Evolutionary conservation across 2,888 invertebrate species (phyloP).

Genomic region (Strigamia maritima): DNA sequence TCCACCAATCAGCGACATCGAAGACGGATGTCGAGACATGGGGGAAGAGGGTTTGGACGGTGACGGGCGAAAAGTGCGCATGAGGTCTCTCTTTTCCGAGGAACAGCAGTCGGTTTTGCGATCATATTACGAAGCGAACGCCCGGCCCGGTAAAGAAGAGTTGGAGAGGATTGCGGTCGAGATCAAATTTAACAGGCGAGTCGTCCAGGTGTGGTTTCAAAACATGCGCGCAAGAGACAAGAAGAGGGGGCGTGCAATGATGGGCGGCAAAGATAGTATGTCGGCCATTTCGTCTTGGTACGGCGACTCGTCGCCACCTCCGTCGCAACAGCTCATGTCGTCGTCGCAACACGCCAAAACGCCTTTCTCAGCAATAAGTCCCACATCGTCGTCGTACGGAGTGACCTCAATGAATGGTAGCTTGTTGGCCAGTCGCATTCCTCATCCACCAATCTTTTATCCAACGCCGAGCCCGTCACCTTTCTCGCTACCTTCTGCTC

Average conservation of each 20-base stretch:
- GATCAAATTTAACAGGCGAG: slow-evolving; percentile 66
- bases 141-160: slow-evolving; percentile 90
- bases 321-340: slow-evolving; percentile 43
- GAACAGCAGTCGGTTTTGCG: slow-evolving; percentile 86
- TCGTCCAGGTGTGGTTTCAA: slow-evolving; percentile 95
- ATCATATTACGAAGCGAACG: slow-evolving; percentile 83
- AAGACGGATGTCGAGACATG: slow-evolving; percentile 44
- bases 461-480: slow-evolving; percentile 41
- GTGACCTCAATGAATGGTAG: slow-evolving; percentile 39
- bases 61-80: slow-evolving; percentile 68
- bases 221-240: slow-evolving; percentile 87
- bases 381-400: slow-evolving; percentile 35
- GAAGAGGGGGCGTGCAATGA: slow-evolving; percentile 60
- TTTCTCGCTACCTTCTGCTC: slow-evolving; percentile 36
- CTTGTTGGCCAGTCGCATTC: slow-evolving; percentile 38
- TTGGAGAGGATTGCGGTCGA: slow-evolving; percentile 80
- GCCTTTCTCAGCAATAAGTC: slow-evolving; percentile 38
- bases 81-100: slow-evolving; percentile 63
- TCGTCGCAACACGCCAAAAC: slow-evolving; percentile 43
- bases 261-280: slow-evolving; percentile 36
- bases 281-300: slow-evolving; percentile 40
- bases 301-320: slow-evolving; percentile 51
- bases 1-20: slow-evolving; percentile 43
- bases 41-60: slow-evolving; percentile 46
- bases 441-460: slow-evolving; percentile 39